phyloP scores from a whole-genome alignment of 2,113 vertebrate species.

The Nettapus auritus region DNA sequence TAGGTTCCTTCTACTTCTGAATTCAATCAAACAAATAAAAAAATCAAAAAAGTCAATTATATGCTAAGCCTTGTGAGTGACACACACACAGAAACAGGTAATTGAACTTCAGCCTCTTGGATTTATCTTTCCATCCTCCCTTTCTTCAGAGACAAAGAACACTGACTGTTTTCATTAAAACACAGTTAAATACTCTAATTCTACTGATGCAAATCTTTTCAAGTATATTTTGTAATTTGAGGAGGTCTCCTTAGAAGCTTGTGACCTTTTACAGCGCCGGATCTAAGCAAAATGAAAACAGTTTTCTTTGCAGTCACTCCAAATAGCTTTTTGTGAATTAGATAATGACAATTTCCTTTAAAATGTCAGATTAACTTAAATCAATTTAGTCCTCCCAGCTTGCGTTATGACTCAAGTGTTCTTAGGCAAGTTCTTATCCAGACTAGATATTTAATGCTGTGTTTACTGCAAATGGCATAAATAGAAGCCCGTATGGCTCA shows the following conservation, averaged over 20 bases:
- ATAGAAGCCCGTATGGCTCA: not conserved
- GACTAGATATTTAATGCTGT: slow-evolving; percentile 26
- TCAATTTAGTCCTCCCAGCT: slow-evolving; percentile 40
- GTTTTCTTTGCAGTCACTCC: not conserved
- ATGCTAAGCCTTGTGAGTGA: not conserved
- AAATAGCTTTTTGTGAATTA: slow-evolving; percentile 23
- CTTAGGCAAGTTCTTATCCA: slow-evolving; percentile 12
- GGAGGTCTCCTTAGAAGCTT: not conserved
- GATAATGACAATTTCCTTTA: slow-evolving; percentile 63
- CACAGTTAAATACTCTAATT: not conserved
- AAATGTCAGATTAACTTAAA: slow-evolving; percentile 67
- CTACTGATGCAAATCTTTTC: slow-evolving; percentile 2
- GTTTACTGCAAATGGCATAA: slow-evolving; percentile 40
- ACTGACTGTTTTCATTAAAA: slow-evolving; percentile 8
- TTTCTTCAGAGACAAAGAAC: slow-evolving; percentile 14
- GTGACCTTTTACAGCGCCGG: slow-evolving; percentile 30
- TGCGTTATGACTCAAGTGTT: slow-evolving; percentile 36
- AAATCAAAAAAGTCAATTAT: not conserved
- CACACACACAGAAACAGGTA: not conserved
- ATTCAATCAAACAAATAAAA: slow-evolving; percentile 10
- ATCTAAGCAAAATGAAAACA: slow-evolving; percentile 46
- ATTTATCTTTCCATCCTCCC: not conserved
- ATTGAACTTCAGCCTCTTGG: not conserved
- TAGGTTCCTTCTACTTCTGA: not conserved
- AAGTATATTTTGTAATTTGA: slow-evolving; percentile 5